A percentile compares a stretch with the other conserved stretches of the same genome.
phyloP scores from a whole-genome alignment of 2,797 vertebrate genomes.

The Phoeniculus purpureus region DNA sequence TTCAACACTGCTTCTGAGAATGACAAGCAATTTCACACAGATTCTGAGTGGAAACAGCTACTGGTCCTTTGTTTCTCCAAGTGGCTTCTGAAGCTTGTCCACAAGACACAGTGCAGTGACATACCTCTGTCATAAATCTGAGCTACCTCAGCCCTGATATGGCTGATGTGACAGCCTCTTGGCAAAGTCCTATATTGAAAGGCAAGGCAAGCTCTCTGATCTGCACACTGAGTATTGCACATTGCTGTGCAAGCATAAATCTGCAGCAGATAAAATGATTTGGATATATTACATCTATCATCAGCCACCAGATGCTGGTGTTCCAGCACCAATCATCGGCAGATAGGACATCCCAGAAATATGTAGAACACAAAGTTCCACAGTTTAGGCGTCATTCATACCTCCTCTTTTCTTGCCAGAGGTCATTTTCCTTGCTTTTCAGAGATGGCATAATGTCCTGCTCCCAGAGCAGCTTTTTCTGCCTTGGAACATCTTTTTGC shows the following conservation, averaged over 20 bases:
- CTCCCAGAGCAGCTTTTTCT: constrained; percentile 61
- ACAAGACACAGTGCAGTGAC: background rate
- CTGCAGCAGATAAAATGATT: background rate
- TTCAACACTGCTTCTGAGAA: background rate
- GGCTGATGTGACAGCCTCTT: background rate
- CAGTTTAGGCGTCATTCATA: constrained; percentile 12
- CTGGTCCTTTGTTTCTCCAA: background rate
- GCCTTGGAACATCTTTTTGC: constrained; percentile 64
- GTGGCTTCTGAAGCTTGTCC: background rate
- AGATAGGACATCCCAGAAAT: background rate
- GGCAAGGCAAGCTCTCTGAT: background rate
- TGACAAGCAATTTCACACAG: background rate
- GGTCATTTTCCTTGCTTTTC: constrained; percentile 44
- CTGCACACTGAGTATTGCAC: background rate
- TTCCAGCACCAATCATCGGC: background rate
- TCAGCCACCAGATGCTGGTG: background rate
- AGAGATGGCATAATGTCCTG: constrained; percentile 11
- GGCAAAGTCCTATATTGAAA: background rate
- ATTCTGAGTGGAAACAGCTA: background rate
- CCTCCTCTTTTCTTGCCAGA: constrained; percentile 63
- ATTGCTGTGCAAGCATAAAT: background rate
- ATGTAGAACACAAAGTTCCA: background rate
- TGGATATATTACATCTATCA: background rate
- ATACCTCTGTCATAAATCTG: background rate
- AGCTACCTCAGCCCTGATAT: background rate